Conservation (phyloP, 37 sponge, comb jelly and placozoan genomes). For the Cladorhizidae sp. region DNA sequence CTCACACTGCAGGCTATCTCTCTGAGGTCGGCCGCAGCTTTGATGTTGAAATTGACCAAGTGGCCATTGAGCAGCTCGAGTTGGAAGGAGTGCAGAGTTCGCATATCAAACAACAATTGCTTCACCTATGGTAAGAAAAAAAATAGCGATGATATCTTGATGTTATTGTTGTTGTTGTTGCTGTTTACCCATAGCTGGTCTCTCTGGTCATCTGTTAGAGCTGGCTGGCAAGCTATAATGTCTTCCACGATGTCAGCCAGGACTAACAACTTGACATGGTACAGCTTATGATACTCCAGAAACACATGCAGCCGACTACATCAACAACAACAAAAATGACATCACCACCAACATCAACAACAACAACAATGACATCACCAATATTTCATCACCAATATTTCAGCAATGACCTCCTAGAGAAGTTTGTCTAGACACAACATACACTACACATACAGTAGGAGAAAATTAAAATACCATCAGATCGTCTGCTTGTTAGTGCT, state of each 20-base stretch:
- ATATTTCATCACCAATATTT: too few relatives aligned
- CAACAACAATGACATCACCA: too few relatives aligned
- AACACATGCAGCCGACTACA: slow-evolving; percentile 27
- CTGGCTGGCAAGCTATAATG: neutral
- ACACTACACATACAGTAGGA: neutral
- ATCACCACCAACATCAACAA: too few relatives aligned
- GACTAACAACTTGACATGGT: neutral
- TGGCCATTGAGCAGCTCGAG: neutral
- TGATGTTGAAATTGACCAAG: neutral
- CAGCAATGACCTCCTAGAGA: too few relatives aligned
- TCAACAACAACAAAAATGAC: too few relatives aligned
- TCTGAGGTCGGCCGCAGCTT: neutral
- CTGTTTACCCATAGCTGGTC: neutral
- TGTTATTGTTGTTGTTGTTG: neutral
- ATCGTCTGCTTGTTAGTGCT: too few relatives aligned
- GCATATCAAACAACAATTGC: slow-evolving; percentile 3
- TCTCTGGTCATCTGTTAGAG: neutral
- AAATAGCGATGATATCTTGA: neutral
- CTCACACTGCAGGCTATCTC: neutral
- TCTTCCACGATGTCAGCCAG: neutral
- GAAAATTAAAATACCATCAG: neutral
- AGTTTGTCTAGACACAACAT: too few relatives aligned
- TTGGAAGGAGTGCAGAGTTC: neutral
- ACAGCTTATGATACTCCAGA: slow-evolving; percentile 38
- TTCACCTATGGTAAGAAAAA: neutral